A percentile compares a stretch with the other conserved stretches of the same genome.
Conservation (phyloP, 2,888 invertebrate genomes). For the Tenodera sinensis region DNA sequence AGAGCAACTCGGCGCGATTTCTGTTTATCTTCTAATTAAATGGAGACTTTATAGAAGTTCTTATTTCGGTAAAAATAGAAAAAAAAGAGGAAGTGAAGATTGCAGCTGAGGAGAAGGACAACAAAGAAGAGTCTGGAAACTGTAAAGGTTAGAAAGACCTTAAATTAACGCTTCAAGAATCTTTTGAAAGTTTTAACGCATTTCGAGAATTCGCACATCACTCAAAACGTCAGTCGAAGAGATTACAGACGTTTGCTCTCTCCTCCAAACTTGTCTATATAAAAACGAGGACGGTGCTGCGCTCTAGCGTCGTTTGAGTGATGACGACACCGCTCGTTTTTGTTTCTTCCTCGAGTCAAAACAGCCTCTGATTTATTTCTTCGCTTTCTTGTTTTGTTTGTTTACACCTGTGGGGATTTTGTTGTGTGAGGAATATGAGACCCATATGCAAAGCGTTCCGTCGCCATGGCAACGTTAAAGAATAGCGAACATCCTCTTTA, state of each 20-base stretch:
- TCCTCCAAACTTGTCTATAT: not conserved
- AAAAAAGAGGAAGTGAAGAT: not conserved
- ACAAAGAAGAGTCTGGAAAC: not conserved
- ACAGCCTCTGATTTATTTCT: not conserved
- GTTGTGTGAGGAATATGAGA: too few species aligned
- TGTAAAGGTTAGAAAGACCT: not conserved
- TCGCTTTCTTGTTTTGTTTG: too few species aligned
- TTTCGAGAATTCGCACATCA: not conserved
- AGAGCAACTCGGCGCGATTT: not conserved
- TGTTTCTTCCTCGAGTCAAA: not conserved
- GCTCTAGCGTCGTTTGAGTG: not conserved
- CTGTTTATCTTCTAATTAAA: not conserved
- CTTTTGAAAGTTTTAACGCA: not conserved
- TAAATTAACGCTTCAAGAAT: slow-evolving; percentile 12
- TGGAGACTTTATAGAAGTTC: not conserved
- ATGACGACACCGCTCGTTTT: not conserved
- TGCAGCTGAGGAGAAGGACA: not conserved
- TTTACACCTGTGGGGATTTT: too few species aligned
- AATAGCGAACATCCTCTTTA: too few species aligned
- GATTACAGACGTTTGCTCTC: not conserved
- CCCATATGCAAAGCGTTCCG: too few species aligned
- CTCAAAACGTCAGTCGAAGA: not conserved
- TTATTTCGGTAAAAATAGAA: not conserved
- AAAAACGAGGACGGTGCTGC: not conserved
- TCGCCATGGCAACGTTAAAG: too few species aligned